Base-by-base conservation (phyloP, 1,140 invertebrate genomes). In the Cepaea nemoralis region DNA sequence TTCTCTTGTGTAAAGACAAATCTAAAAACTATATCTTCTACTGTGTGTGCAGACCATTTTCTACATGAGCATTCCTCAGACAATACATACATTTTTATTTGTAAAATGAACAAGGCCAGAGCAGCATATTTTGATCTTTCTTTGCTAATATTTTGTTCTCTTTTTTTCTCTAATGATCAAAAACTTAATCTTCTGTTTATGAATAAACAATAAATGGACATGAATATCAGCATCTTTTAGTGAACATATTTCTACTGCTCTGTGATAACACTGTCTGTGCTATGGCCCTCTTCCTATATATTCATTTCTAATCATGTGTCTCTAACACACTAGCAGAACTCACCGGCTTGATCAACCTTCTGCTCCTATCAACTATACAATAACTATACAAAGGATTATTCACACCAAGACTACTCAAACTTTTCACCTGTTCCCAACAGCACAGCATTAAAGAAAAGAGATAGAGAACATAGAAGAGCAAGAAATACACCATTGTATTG, bases 301-400 rank as follows among this genome's bases (percentile, higher is more conserved):
- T 3, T 22, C 50, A 55, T 55, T 14, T 59, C 40, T 77, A 50
- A 0, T 59, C 27, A 77, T 31, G n/a, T 10, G 8, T 42, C 50
- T 63, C n/a, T 63, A 31, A 63, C n/a, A 63, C 5, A 31, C 59
- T 63, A 63, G 24, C 35, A 74, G 24, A n/a, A 81, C 80, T 82
- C 50, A 84, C 83, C 73, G 70, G 14, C 94, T 95, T 95, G 92
- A 98, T 94, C 91, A 97, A 95, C 93, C 97, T 96, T 91, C 96
- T 95, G 93, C 96, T 98, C 93, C 96, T 94, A 93, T 97, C 96
- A 93, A 96, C 94, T 91, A 98, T 95, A 93, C 96, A 95, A 90
- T 96, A 95, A 94, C 96, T 97, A 94, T 97, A 97, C 92, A 95
- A 94, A 90, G 96, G 95, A 94, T 97, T 96, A 92, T 96, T 95